Conservation (phyloP, 1,140 invertebrate genomes). For the Triops cancriformis region DNA sequence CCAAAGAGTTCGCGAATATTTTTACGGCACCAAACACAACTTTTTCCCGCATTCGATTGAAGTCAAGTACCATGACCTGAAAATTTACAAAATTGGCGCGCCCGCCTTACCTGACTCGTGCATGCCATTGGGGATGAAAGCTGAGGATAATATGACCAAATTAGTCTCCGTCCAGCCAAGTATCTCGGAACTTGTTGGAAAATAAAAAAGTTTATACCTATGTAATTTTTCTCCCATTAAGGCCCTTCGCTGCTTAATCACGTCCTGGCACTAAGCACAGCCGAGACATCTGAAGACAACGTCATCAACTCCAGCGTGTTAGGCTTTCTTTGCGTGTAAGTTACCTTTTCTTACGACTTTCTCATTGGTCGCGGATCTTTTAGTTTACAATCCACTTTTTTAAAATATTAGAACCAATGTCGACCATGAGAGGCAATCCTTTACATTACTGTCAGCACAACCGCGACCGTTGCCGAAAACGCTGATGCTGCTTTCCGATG, state of each 20-base stretch:
- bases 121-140: slow-evolving; percentile 90
- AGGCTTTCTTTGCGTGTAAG: slow-evolving; percentile 90
- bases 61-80: slow-evolving; percentile 75
- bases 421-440: slow-evolving; percentile 71
- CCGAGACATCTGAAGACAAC: slow-evolving; percentile 60
- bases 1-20: slow-evolving; percentile 80
- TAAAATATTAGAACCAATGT: slow-evolving; percentile 67
- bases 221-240: slow-evolving; percentile 29
- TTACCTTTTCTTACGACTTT: slow-evolving; percentile 35
- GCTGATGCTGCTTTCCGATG: slow-evolving; percentile 65
- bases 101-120: slow-evolving; percentile 86
- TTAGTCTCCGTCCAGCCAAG: slow-evolving; percentile 67
- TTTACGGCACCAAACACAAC: slow-evolving; percentile 71
- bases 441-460: slow-evolving; percentile 86
- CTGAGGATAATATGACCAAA: slow-evolving; percentile 78
- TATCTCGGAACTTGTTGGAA: slow-evolving; percentile 32
- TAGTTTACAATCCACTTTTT: slow-evolving; percentile 28
- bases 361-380: slow-evolving; percentile 20
- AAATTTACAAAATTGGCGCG: slow-evolving; percentile 88
- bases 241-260: slow-evolving; percentile 72
- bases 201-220: slow-evolving; percentile 7
- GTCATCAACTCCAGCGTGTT: slow-evolving; percentile 80
- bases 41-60: slow-evolving; percentile 89
- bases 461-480: slow-evolving; percentile 80
- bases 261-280: slow-evolving; percentile 77